Evolutionary conservation across 1,140 invertebrate genomes (phyloP).

Genomic region (Trialeurodes vaporariorum): DNA sequence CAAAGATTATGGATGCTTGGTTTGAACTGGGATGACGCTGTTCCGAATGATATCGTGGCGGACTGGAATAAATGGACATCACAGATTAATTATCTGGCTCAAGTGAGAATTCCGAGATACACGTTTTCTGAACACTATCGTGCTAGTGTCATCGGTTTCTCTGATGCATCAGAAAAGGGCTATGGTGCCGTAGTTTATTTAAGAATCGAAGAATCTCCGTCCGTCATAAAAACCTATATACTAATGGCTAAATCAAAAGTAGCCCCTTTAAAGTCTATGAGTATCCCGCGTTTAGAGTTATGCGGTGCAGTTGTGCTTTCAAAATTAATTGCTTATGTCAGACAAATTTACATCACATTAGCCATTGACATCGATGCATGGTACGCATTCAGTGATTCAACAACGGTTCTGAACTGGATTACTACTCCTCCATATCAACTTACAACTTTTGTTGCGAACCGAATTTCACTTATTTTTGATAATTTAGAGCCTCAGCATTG

Average conservation of each 20-base stretch:
- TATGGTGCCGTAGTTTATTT: not conserved
- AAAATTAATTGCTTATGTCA: too few species aligned
- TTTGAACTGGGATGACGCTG: not conserved
- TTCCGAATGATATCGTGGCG: not conserved
- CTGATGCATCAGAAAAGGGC: constrained; percentile 3
- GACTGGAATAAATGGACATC: not conserved
- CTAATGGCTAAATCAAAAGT: not conserved
- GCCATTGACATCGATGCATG: too few species aligned
- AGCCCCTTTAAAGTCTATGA: not conserved
- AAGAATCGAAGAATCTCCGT: not conserved
- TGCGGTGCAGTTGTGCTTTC: too few species aligned
- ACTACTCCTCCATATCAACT: constrained; percentile 22
- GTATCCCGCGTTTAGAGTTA: not conserved
- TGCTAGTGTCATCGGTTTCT: not conserved
- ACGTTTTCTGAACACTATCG: not conserved
- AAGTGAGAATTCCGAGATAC: not conserved
- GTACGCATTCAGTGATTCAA: constrained; percentile 30
- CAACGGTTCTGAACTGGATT: constrained; percentile 29
- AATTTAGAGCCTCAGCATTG: constrained; percentile 14
- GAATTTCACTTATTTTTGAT: not conserved
- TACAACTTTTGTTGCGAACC: constrained; percentile 19
- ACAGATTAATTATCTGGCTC: not conserved
- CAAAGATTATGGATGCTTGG: not conserved
- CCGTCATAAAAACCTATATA: not conserved
- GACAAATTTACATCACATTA: too few species aligned